Evolutionary conservation across 1,140 invertebrate species (phyloP).

Genomic region (Sycophila sp.): DNA sequence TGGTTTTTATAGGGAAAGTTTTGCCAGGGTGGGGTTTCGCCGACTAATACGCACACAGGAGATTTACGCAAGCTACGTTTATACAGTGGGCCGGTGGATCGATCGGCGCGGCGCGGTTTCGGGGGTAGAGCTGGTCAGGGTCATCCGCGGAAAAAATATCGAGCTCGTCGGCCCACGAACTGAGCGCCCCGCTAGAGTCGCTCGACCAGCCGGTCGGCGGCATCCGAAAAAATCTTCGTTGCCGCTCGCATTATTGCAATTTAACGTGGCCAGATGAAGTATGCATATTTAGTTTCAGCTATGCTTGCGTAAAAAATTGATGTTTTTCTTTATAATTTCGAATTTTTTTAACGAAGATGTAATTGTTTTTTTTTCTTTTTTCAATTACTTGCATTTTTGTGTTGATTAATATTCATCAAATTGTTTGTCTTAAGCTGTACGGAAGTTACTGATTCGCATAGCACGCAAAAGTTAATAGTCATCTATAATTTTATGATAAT

Average conservation of each 20-base stretch:
- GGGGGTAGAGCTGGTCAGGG: slow-evolving; percentile 26
- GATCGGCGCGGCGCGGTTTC: not conserved
- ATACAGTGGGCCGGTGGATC: not conserved
- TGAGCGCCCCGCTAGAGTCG: too few relatives aligned
- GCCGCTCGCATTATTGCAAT: not conserved
- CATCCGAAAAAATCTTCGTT: not conserved
- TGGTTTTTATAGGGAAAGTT: not conserved
- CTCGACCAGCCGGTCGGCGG: too few relatives aligned
- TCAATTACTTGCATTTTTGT: not conserved
- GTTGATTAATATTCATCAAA: too few relatives aligned
- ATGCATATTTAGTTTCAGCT: too few relatives aligned
- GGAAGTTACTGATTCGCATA: too few relatives aligned
- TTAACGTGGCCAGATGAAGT: not conserved
- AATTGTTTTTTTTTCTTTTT: not conserved
- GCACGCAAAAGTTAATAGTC: too few relatives aligned
- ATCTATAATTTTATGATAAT: too few relatives aligned
- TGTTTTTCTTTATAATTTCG: not conserved
- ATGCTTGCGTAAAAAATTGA: slow-evolving; percentile 20
- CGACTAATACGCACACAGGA: not conserved
- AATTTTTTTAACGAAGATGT: not conserved
- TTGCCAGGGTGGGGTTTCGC: not conserved
- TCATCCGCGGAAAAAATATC: slow-evolving; percentile 27
- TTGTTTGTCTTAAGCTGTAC: too few relatives aligned
- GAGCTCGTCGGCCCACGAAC: not conserved
- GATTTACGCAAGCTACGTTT: not conserved